These are phyloP conservation scores for Drosophila kanapiae DNA, from an alignment of 1,140 invertebrate genomes.

Conservation along the genomic window DNA sequence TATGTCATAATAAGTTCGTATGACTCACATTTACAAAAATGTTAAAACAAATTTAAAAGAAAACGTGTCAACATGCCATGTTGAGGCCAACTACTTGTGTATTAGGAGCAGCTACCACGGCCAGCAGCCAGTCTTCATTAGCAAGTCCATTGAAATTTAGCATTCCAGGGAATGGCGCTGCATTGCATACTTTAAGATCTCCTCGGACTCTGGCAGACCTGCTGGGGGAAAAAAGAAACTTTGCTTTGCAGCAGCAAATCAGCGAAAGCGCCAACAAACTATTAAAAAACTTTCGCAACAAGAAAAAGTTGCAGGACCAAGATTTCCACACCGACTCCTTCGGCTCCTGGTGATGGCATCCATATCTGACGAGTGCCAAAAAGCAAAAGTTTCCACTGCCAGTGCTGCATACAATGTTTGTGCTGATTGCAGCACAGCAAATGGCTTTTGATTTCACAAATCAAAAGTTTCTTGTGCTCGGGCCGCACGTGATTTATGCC, in stretches of 20 bases:
- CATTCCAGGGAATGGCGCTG: slow-evolving; percentile 26
- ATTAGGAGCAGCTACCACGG: slow-evolving; percentile 22
- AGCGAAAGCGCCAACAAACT: slow-evolving; percentile 82
- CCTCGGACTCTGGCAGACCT: slow-evolving; percentile 11
- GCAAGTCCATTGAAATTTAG: slow-evolving; percentile 67
- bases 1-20: neutral
- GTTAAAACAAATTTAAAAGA: neutral
- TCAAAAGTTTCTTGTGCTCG: slow-evolving; percentile 84
- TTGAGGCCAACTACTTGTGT: slow-evolving; percentile 38
- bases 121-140: slow-evolving; percentile 63
- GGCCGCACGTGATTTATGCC: slow-evolving; percentile 83
- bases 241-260: slow-evolving; percentile 71
- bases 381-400: slow-evolving; percentile 71
- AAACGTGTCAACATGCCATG: slow-evolving; percentile 12
- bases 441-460: slow-evolving; percentile 85
- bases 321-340: slow-evolving; percentile 38
- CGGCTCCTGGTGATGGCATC: slow-evolving; percentile 63
- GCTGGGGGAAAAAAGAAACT: slow-evolving; percentile 52
- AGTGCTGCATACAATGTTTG: slow-evolving; percentile 81
- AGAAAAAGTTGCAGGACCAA: slow-evolving; percentile 77
- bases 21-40: slow-evolving; percentile 9
- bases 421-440: slow-evolving; percentile 85
- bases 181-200: slow-evolving; percentile 63
- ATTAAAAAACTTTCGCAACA: slow-evolving; percentile 80
- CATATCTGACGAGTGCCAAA: slow-evolving; percentile 83